A percentile compares a stretch with the other conserved stretches of the same genome.
Evolutionary conservation across 2,113 vertebrate species (phyloP).

Genomic region (Rallus limicola): DNA sequence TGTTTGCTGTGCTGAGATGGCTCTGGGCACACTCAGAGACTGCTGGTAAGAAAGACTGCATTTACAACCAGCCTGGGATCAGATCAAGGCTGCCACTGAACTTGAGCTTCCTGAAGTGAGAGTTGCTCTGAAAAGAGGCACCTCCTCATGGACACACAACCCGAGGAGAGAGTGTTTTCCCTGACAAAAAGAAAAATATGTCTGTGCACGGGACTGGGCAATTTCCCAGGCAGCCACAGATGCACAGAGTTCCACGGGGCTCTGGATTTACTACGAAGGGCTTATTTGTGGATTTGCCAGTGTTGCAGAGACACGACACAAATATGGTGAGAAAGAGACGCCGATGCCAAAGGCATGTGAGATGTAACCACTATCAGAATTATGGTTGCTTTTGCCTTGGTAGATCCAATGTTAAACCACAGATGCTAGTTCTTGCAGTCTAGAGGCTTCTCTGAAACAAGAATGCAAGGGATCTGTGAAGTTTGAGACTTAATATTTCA

Average conservation of each 20-base stretch:
- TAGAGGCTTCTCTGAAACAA: background rate
- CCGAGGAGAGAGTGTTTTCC: background rate
- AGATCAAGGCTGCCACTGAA: slow-evolving; percentile 58
- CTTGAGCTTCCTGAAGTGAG: slow-evolving; percentile 50
- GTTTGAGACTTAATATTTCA: background rate
- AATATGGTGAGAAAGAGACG: background rate
- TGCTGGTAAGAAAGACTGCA: slow-evolving; percentile 57
- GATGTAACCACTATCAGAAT: background rate
- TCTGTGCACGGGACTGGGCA: background rate
- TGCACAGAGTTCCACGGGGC: background rate
- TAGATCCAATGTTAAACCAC: background rate
- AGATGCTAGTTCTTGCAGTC: background rate
- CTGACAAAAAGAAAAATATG: slow-evolving; percentile 6
- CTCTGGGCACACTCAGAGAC: slow-evolving; percentile 25
- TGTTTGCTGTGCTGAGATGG: slow-evolving; percentile 33
- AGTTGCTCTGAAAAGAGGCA: slow-evolving; percentile 39
- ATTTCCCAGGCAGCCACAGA: slow-evolving; percentile 38
- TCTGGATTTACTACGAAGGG: background rate
- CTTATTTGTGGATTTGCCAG: background rate
- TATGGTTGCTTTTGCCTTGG: background rate
- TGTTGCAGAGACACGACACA: background rate
- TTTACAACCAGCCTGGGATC: slow-evolving; percentile 62
- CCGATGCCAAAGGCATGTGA: background rate
- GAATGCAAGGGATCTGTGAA: background rate
- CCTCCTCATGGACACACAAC: slow-evolving; percentile 28